phyloP scores from a whole-genome alignment of 2,888 invertebrate genomes.

The Thereva nobilitata region DNA sequence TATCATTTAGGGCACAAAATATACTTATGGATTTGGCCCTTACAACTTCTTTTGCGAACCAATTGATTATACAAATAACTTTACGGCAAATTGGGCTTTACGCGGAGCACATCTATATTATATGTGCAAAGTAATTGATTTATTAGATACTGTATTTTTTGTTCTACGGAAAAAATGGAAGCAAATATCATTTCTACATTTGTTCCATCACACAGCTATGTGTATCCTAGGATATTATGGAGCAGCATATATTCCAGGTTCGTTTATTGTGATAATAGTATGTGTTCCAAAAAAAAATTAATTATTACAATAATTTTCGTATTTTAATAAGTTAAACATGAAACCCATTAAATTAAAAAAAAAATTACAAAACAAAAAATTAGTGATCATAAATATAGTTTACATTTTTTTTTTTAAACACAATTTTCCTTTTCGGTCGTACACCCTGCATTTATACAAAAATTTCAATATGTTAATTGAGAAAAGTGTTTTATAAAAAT shows the following conservation, averaged over 20 bases:
- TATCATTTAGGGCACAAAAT: slow-evolving; percentile 49
- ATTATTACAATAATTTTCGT: not conserved
- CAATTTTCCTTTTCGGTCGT: too few species aligned
- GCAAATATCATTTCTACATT: slow-evolving; percentile 76
- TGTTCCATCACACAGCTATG: slow-evolving; percentile 81
- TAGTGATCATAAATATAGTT: too few species aligned
- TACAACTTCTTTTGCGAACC: slow-evolving; percentile 39
- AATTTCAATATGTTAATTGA: not conserved
- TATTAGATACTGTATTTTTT: slow-evolving; percentile 73
- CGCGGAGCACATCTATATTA: slow-evolving; percentile 64
- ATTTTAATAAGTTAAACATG: too few species aligned
- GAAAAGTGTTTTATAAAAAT: not conserved
- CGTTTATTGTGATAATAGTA: not conserved
- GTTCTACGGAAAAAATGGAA: slow-evolving; percentile 73
- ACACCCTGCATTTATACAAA: too few species aligned
- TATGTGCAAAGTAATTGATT: slow-evolving; percentile 66
- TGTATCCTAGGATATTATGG: slow-evolving; percentile 66
- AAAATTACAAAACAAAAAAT: too few species aligned
- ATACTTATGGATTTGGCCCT: slow-evolving; percentile 57
- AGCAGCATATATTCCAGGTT: slow-evolving; percentile 61
- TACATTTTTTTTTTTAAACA: too few species aligned
- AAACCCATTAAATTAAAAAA: too few species aligned
- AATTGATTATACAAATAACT: slow-evolving; percentile 22
- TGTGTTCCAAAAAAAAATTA: not conserved
- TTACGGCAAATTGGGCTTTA: slow-evolving; percentile 55